Conservation (phyloP, 2,797 vertebrate genomes). For the Salarias fasciatus region DNA sequence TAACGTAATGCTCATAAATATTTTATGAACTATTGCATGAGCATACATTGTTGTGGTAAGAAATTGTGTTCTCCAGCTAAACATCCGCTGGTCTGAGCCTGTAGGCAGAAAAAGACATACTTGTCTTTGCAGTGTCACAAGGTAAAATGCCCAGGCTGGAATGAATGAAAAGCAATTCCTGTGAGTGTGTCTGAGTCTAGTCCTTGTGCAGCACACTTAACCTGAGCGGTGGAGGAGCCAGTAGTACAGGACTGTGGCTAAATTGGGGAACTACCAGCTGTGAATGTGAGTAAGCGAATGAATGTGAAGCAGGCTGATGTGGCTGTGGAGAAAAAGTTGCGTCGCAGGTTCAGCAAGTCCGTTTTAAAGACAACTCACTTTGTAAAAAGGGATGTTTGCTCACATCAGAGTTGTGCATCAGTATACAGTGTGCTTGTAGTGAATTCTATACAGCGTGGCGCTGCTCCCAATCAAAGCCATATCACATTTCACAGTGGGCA, state of each 20-base stretch:
- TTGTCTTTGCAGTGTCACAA: slow-evolving; percentile 2
- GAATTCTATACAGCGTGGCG: slow-evolving; percentile 50
- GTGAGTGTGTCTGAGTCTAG: slow-evolving; percentile 28
- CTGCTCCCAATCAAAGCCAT: slow-evolving; percentile 63
- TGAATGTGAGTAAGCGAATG: slow-evolving; percentile 22
- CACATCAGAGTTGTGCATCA: slow-evolving; percentile 39
- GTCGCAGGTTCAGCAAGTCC: slow-evolving; percentile 36
- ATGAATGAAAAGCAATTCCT: slow-evolving; percentile 19
- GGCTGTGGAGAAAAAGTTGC: slow-evolving; percentile 11
- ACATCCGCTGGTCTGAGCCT: slow-evolving; percentile 3
- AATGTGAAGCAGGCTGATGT: slow-evolving; percentile 29
- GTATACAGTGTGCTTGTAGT: slow-evolving; percentile 41
- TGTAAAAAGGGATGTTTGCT: slow-evolving; percentile 7
- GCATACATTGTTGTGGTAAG: no score
- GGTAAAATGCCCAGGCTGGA: slow-evolving; percentile 9
- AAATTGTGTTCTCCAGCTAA: not conserved
- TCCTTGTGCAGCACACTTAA: slow-evolving; percentile 30
- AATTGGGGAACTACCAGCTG: slow-evolving; percentile 33
- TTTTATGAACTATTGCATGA: no score
- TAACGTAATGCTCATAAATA: no score
- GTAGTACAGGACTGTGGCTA: slow-evolving; percentile 25
- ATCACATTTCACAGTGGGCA: slow-evolving; percentile 75
- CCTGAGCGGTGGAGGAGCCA: slow-evolving; percentile 17
- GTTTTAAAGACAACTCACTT: slow-evolving; percentile 14
- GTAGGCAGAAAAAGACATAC: not conserved